Evolutionary conservation across 1,140 invertebrate species (phyloP), one percentile per base, ranked within the genome.

Genomic region (Pararge aegeria): DNA sequence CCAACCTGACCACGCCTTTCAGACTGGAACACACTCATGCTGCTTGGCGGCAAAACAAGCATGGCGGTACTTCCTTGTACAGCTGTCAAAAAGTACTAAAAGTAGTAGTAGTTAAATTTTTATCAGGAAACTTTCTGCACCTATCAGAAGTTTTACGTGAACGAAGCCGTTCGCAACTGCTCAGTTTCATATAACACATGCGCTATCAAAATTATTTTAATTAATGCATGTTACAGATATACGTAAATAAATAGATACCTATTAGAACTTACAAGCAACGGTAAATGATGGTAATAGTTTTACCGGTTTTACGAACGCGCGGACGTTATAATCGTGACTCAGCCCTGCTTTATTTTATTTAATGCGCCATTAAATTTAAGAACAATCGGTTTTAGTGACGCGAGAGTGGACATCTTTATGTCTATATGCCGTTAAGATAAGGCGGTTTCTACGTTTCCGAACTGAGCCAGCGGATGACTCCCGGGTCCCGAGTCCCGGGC

Each of bases 301-400:
- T 18, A 61, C 48, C 12, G 30, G 30, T 34, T 34, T 34, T 34
- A 34, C 30, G 30, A 24, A 24, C 24, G 24, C 3, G 20, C 40
- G 15, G 27, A 42, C 46, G 37, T 51, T 42, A 61, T 61, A 40
- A 57, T 57, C 59, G 59, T 66, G 49, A 61, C 48, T 66, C 55
- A 55, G 42, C n/a, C 34, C 15, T 46, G 40, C 51, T 65, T 61
- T 54, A 49, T 58, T 64, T 64, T 66, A 66, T 83, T 85, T 88
- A 75, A 88, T 78, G 78, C 61, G 38, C 42, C 76, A 81, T 83
- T 78, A 86, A 88, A 84, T 84, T 88, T 86, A 86, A 88, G 81
- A 86, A 88, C 82, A 82, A 88, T 88, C 73, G 75, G 70, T 77
- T 84, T 84, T 79, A 83, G 77, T 83, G 79, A 80, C 81, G 77